These are phyloP conservation scores for Athalia rosae DNA, from an alignment of 2,888 invertebrate species.

Conservation along the genomic window DNA sequence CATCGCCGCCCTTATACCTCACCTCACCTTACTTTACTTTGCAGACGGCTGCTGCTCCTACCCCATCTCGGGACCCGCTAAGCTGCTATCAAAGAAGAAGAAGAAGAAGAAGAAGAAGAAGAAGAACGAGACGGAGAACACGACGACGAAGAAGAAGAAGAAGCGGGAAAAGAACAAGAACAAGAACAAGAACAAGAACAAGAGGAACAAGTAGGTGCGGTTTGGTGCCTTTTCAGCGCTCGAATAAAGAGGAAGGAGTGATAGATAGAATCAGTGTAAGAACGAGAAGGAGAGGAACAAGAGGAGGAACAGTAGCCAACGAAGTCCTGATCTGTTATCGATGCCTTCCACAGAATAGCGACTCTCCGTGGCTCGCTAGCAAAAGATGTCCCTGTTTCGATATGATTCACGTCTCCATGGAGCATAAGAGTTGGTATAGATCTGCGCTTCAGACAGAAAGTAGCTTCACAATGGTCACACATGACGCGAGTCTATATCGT, in stretches of 20 bases:
- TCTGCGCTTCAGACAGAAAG: background rate
- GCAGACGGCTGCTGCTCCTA: too few species aligned
- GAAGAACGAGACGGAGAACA: too few species aligned
- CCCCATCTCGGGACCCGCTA: background rate
- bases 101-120: background rate
- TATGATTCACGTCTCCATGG: too few species aligned
- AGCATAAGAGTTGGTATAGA: background rate
- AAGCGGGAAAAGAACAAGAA: background rate
- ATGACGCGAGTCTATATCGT: background rate
- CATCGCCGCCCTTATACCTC: background rate
- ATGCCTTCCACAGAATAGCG: conserved; percentile 8
- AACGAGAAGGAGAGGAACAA: background rate
- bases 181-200: background rate
- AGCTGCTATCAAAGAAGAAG: conserved; percentile 8
- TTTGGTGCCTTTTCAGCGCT: too few species aligned
- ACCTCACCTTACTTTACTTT: too few species aligned
- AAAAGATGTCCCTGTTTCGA: conserved; percentile 16
- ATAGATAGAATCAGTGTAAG: background rate
- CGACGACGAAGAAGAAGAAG: too few species aligned
- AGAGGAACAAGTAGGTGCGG: too few species aligned
- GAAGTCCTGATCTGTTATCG: conserved; percentile 31
- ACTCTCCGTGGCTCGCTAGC: background rate
- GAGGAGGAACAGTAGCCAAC: conserved; percentile 21
- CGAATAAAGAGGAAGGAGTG: too few species aligned
- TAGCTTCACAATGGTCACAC: background rate